Evolutionary conservation across 2,888 invertebrate species (phyloP).

Genomic region (Pantelozetes paolii): DNA sequence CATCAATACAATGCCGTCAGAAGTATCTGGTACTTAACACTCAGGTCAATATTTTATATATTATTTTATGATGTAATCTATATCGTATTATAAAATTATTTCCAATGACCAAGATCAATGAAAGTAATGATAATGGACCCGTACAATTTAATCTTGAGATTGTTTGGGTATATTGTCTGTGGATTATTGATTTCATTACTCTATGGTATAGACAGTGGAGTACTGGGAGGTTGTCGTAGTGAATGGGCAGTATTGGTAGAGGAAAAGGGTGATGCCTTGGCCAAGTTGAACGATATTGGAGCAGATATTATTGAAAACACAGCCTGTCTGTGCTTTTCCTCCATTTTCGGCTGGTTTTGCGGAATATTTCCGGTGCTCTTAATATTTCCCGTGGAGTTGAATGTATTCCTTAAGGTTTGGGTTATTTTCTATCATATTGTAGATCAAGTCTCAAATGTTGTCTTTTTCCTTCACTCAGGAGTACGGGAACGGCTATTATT

Average conservation of each 20-base stretch:
- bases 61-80: neutral
- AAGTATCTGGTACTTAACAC: neutral
- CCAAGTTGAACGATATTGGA: neutral
- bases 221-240: too few relatives aligned
- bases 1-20: neutral
- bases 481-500: slow-evolving; percentile 86
- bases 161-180: neutral
- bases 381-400: slow-evolving; percentile 78
- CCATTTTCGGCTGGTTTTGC: slow-evolving; percentile 82
- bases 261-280: neutral
- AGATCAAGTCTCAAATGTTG: neutral
- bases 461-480: slow-evolving; percentile 74
- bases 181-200: too few relatives aligned
- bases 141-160: neutral
- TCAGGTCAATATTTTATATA: neutral
- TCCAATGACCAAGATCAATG: too few relatives aligned
- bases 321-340: slow-evolving; percentile 81
- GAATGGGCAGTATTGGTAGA: too few relatives aligned
- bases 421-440: neutral
- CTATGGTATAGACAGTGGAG: too few relatives aligned
- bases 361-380: slow-evolving; percentile 93
- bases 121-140: neutral
- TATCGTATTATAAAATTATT: neutral
- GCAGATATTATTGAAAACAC: slow-evolving; percentile 67
- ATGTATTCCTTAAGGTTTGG: slow-evolving; percentile 59